A percentile compares a stretch with the other conserved stretches of the same genome.
phyloP scores from a whole-genome alignment of 2,797 vertebrate genomes.

The Craterocephalus amniculus region DNA sequence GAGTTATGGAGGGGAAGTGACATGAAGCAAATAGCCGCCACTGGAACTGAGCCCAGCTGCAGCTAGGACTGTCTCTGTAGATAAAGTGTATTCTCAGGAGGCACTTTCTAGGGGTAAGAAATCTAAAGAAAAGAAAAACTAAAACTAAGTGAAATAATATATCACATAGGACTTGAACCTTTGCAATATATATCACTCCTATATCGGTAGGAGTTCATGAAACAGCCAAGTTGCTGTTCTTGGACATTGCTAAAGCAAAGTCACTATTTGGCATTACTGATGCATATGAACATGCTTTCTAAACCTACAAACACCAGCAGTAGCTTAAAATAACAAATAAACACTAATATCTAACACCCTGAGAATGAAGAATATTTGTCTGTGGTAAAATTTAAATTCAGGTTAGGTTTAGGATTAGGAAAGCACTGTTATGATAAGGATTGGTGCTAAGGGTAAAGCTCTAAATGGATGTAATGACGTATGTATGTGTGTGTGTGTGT shows the following conservation, averaged over 20 bases:
- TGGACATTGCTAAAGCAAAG: not conserved
- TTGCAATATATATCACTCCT: not conserved
- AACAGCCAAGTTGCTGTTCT: no score
- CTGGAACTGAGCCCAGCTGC: not conserved
- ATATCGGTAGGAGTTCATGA: no score
- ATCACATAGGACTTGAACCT: not conserved
- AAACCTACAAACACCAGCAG: no score
- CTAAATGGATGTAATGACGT: not conserved
- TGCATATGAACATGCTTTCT: no score
- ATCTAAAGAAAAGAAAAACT: not conserved
- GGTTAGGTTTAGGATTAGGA: not conserved
- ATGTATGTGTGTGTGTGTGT: slow-evolving; percentile 7
- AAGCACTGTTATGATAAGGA: not conserved
- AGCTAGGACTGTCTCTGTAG: not conserved
- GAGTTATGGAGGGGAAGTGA: not conserved
- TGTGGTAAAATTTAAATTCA: not conserved
- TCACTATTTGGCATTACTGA: no score
- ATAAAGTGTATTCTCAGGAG: not conserved
- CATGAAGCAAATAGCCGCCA: not conserved
- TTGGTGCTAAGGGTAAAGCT: not conserved
- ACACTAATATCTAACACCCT: not conserved
- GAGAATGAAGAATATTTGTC: not conserved
- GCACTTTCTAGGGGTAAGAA: not conserved
- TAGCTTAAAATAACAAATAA: not conserved
- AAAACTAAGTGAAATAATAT: not conserved